Conservation (phyloP, 2,888 invertebrate species). For the Nemapogon koenigi region DNA sequence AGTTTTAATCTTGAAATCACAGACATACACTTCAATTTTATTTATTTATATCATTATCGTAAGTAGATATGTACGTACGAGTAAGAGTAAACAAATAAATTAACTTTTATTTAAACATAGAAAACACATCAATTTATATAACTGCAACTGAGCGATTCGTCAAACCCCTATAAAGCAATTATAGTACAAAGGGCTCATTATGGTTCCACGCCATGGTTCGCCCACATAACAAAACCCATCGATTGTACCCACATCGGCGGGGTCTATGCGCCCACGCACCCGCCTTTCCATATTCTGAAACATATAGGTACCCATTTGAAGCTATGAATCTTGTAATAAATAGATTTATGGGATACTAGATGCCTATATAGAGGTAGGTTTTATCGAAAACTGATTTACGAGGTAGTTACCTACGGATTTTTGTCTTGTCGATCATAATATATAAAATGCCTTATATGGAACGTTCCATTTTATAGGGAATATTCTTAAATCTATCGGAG, state of each 20-base stretch:
- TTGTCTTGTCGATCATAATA: too few species aligned
- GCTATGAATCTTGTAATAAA: conserved; percentile 3
- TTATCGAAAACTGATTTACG: too few species aligned
- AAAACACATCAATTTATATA: background rate
- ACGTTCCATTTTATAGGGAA: too few species aligned
- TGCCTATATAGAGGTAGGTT: too few species aligned
- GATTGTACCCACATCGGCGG: conserved; percentile 53
- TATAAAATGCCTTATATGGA: too few species aligned
- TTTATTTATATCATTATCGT: background rate
- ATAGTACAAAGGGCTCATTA: conserved; percentile 53
- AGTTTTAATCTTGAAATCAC: too few species aligned
- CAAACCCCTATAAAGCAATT: conserved; percentile 51
- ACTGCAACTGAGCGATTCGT: conserved; percentile 30
- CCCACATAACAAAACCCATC: conserved; percentile 49
- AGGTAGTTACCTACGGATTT: too few species aligned
- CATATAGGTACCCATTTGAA: conserved; percentile 2
- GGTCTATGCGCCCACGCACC: conserved; percentile 39
- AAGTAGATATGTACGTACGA: background rate
- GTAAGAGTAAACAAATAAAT: background rate
- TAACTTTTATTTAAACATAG: background rate
- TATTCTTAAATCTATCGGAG: too few species aligned
- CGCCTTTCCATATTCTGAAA: conserved; percentile 3
- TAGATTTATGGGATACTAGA: background rate
- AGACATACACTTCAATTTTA: too few species aligned
- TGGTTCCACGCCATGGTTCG: conserved; percentile 30